Conservation (phyloP, 2,797 vertebrate species). For the Tapirus indicus region DNA sequence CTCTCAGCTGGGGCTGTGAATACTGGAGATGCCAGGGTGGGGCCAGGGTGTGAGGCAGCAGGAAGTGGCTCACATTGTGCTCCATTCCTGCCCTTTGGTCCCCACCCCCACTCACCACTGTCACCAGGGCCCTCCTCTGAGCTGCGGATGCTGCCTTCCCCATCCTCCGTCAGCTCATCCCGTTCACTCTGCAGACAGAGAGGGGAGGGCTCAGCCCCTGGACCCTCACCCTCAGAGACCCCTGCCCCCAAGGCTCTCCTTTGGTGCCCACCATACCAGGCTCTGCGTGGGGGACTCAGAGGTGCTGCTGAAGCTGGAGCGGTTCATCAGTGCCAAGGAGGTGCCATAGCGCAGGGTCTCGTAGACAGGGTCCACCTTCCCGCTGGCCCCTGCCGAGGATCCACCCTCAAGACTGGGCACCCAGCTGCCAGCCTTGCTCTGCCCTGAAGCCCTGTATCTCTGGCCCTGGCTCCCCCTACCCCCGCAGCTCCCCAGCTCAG, state of each 20-base stretch:
- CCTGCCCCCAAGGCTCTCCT: background rate
- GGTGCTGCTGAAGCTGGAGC: conserved; percentile 94
- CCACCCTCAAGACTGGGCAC: background rate
- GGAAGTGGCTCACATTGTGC: rapidly evolving
- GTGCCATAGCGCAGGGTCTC: conserved; percentile 95
- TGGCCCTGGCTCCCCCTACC: background rate
- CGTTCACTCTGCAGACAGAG: conserved; percentile 86
- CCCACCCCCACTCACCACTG: conserved; percentile 87
- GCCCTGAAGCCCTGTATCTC: background rate
- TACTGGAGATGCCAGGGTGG: conserved; percentile 46
- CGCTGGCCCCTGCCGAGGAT: conserved; percentile 75
- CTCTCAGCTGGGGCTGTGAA: conserved; percentile 67
- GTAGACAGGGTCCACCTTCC: conserved; percentile 93
- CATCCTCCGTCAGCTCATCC: conserved; percentile 91
- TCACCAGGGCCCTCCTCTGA: conserved; percentile 89
- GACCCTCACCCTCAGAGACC: background rate
- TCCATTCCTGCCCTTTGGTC: background rate
- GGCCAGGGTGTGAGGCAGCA: background rate
- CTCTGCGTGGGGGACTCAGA: conserved; percentile 94
- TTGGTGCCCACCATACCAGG: conserved; percentile 88
- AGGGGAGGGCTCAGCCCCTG: background rate
- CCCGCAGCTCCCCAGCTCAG: background rate
- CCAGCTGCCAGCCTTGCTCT: background rate
- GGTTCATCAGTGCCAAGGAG: conserved; percentile 94
- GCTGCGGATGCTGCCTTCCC: conserved; percentile 89